phyloP scores from a whole-genome alignment of 1,140 invertebrate species.

The Neotoxoptera formosana region DNA sequence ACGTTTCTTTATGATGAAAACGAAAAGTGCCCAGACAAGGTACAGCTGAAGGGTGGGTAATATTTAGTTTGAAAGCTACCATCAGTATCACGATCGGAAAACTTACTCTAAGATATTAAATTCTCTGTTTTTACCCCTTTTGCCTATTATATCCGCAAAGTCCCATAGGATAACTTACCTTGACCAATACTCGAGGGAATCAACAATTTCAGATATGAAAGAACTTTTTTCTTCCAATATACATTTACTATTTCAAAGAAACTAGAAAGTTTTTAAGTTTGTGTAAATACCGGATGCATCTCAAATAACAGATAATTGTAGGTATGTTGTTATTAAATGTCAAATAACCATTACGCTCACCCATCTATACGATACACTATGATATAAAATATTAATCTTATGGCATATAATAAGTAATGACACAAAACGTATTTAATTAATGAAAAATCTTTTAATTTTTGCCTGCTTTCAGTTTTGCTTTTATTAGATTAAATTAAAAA shows the following conservation, averaged over 20 bases:
- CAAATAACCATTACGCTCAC: not conserved
- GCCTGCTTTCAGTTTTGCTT: not conserved
- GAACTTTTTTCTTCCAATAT: not conserved
- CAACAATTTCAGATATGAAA: not conserved
- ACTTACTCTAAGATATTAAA: conserved; percentile 49
- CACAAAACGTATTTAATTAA: not conserved
- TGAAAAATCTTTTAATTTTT: not conserved
- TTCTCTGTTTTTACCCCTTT: conserved; percentile 44
- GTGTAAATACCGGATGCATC: not conserved
- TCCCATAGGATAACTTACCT: conserved; percentile 28
- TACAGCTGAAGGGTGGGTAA: not conserved
- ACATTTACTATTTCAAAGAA: conserved; percentile 7
- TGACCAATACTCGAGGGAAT: conserved; percentile 18
- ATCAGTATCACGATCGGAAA: not conserved
- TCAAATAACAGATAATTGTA: not conserved
- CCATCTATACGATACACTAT: not conserved
- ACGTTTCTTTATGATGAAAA: conserved; percentile 31
- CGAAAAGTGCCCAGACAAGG: not conserved
- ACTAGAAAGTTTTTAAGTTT: not conserved
- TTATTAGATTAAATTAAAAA: not conserved
- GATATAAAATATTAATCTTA: not conserved
- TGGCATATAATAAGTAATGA: not conserved
- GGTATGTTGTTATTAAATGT: not conserved
- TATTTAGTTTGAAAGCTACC: conserved; percentile 29
- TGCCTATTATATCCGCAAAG: not conserved